Base-by-base conservation (phyloP, 2,888 invertebrate species). In the Caradrina clavipalpis region DNA sequence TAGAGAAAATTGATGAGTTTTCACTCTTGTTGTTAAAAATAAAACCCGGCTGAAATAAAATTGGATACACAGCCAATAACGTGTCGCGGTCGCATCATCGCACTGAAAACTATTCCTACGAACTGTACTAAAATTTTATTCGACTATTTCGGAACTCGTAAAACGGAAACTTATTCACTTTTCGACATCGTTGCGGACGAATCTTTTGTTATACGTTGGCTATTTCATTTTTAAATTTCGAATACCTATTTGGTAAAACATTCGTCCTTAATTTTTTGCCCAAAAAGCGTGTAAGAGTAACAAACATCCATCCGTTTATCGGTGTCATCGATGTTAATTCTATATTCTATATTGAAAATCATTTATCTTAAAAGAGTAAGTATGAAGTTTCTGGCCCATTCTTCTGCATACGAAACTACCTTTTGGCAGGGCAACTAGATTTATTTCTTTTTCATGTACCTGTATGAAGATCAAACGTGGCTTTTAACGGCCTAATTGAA, bases 71-170 rank as follows among this genome's bases (percentile, higher is more conserved):
- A 39, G 47, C 60, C 35, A 51, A 56, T 64, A 60, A 54, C 55
- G 53, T 26, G 1, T 45, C 39, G 77, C 11, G 62, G 62, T 67
- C 67, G 19, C 62, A 55, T 60, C 50, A 57, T 22, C 22, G 50
- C 55, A 56, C 58, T 60, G 47, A 64, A 73, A 78, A 78, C 70
- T 75, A 64, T 61, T 42, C 60, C 55, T 55, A 51, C 35, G 49
- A 65, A 67, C n/a, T 45, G 55, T 55, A 56, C 39, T 71, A 75
- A 75, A 78, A 78, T 64, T 64, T 71, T 75, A 73, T 78, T 73
- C 39, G 53, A 62, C 70, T 8, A 42, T 74, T 74, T 74, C 11
- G 42, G 26, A 74, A 66, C 62, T 65, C 66, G 63, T 78, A 74
- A 69, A 69, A 56, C 47, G 57, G 19, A 63, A 76, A 77, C 54